Conservation (phyloP, 30 jellyfish, hydroid and myxozoan species). For the Calvadosia cruxmelitensis region DNA sequence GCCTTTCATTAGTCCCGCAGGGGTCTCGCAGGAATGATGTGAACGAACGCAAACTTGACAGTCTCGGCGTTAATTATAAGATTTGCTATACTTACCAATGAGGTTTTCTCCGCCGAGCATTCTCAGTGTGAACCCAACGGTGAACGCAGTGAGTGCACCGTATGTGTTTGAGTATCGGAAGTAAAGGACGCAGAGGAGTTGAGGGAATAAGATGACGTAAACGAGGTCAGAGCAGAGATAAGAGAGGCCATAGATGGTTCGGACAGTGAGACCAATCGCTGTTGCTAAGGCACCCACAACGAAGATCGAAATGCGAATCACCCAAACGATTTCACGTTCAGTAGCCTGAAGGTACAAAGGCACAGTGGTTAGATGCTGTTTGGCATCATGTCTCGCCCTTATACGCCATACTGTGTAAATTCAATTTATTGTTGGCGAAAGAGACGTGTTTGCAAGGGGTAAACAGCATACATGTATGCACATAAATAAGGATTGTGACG, state of each 20-base stretch:
- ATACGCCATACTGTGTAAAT: too few relatives aligned
- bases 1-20: too few relatives aligned
- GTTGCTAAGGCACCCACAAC: constrained; percentile 94
- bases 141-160: constrained; percentile 71
- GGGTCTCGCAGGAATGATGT: too few relatives aligned
- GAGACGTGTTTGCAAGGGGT: too few relatives aligned
- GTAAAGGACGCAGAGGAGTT: constrained; percentile 75
- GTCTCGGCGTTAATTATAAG: too few relatives aligned
- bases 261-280: constrained; percentile 71
- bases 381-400: too few relatives aligned
- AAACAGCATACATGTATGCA: too few relatives aligned
- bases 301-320: constrained; percentile 59
- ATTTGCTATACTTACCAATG: constrained; percentile 40
- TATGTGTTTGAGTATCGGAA: constrained; percentile 77
- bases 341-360: constrained; percentile 46
- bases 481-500: too few relatives aligned
- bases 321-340: constrained; percentile 88
- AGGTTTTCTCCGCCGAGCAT: constrained; percentile 80
- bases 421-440: too few relatives aligned
- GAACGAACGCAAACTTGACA: too few relatives aligned
- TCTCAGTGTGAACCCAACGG: constrained; percentile 68
- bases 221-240: constrained; percentile 90
- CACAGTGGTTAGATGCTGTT: not conserved
- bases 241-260: constrained; percentile 80
- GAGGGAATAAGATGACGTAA: constrained; percentile 89